Evolutionary conservation across 2,113 vertebrate genomes (phyloP), one percentile per base, ranked within the genome.

Genomic region (Prinia subflava): DNA sequence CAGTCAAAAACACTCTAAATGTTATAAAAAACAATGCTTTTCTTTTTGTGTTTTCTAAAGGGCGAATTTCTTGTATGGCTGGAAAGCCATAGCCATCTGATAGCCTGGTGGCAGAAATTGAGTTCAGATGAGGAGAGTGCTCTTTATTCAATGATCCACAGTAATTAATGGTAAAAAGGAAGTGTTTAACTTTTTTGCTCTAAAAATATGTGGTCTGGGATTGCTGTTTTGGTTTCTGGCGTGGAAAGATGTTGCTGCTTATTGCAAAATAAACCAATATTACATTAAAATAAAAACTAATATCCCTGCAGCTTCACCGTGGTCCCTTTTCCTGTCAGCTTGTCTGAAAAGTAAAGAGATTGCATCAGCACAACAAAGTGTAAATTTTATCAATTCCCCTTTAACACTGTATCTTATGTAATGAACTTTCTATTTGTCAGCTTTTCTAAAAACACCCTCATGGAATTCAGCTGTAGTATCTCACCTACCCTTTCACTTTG

Each of bases 71-170:
- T 78, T 83, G 35, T 37, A 50, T 69, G 89, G 25, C 46, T 87
- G 81, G 67, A 79, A 87, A 87, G 33, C 46, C 63, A 47, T 53
- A 65, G 63, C 71, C 31, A 30, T 78, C 69, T 42, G 37, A 89
- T 49, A 69, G 16, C 74, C 65, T 67, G 57, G 49, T 91, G 67
- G 57, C 62, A 95, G 82, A 90, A 85, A 74, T 3, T 55, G 85
- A 65, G 75, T 95, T 96, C 92, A 96, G 44, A 83, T 88, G 90
- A 80, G 82, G 71, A 76, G 42, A 60, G 14, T 47, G 30, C 37
- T 92, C 63, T 92, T 88, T 80, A 57, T 76, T 90, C 71, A 33
- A 37, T 86, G 75, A 86, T 59, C 50, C 46, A 65, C 35, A 63
- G 22, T 30, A 88, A 64, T 73, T 79, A 53, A 49, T 69, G 28